A percentile compares a stretch with the other conserved stretches of the same genome.
These are phyloP conservation scores for Smittia sp. DNA, from an alignment of 2,888 invertebrate genomes.

Conservation along the genomic window DNA sequence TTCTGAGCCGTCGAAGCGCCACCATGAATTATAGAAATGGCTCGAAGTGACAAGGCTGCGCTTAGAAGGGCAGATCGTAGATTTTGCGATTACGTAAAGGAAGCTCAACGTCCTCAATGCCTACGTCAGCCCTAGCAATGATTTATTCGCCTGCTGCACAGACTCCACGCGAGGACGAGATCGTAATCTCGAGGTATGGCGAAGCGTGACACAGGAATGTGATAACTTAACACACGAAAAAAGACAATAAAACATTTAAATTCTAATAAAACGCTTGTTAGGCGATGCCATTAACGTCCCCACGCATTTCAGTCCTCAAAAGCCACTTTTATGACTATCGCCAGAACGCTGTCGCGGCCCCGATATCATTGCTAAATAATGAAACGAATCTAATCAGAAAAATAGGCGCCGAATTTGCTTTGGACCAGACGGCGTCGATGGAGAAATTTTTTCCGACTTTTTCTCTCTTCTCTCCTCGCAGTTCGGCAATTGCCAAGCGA, in stretches of 20 bases:
- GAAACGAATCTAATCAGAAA: constrained; percentile 33
- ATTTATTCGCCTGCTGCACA: background rate
- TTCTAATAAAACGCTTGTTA: background rate
- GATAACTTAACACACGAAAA: no score
- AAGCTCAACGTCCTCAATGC: no score
- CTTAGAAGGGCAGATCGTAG: no score
- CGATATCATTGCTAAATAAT: constrained; percentile 8
- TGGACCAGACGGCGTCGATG: constrained; percentile 34
- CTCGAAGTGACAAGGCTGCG: no score
- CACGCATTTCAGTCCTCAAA: background rate
- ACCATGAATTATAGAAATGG: background rate
- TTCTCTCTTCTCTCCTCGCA: background rate
- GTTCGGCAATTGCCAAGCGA: background rate
- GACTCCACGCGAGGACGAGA: background rate
- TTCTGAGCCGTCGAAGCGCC: background rate
- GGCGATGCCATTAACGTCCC: background rate
- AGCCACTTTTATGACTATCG: background rate
- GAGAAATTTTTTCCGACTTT: constrained; percentile 3
- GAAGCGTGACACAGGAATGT: no score
- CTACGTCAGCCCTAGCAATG: background rate
- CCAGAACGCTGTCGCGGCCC: background rate
- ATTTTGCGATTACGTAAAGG: no score
- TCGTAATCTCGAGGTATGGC: background rate
- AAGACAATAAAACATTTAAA: background rate
- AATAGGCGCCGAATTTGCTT: constrained; percentile 36